Evolutionary conservation across 2,888 invertebrate species (phyloP), one percentile per base, ranked within the genome.

Genomic region (Caenorhabditis sp.): DNA sequence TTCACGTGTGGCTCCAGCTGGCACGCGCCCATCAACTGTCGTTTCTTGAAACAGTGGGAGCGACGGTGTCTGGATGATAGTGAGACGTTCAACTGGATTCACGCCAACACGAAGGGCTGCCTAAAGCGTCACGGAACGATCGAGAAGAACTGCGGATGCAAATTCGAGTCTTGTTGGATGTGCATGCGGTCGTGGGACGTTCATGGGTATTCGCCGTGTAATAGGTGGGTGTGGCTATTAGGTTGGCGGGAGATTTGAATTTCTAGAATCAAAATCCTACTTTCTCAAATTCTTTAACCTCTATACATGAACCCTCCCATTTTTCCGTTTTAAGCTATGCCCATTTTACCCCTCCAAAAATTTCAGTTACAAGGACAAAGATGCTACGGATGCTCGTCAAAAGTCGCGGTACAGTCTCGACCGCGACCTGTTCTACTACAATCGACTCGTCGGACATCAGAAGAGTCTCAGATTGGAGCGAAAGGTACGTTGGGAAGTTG

Each of bases 361-460:
- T 38, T 38, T 38, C 26, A 54, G 54, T 12, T 54, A 54, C 26
- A 54, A 8, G 54, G 3, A 35, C 66, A 81, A 41, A 12, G 12
- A 38, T 35, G 84, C 96, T n/a, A n/a, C n/a, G n/a, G n/a, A n/a
- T n/a, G n/a, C n/a, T n/a, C 93, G 97, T 98, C 93, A 98, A 98
- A 93, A 96, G 96, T 92, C 98, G 98, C 93, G 97, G 85, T 56
- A 19, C 95, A 91, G 96, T 64, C 94, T 99, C 83, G 97, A 98
- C 92, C 95, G 98, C 91, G 99, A 98, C 93, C 94, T 98, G 90
- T 98, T 98, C 94, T 99, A 98, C 94, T 98, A 97, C 94, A 98
- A 98, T 94, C 95, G 98, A 83, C 98, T 97, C 93, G 97, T 97
- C 96, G 98, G 98, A 94, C 98, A 99, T 93, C 97, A 97, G 96